These are phyloP conservation scores for Ageneiosus marmoratus DNA, from an alignment of 2,113 vertebrate species.

Conservation along the genomic window DNA sequence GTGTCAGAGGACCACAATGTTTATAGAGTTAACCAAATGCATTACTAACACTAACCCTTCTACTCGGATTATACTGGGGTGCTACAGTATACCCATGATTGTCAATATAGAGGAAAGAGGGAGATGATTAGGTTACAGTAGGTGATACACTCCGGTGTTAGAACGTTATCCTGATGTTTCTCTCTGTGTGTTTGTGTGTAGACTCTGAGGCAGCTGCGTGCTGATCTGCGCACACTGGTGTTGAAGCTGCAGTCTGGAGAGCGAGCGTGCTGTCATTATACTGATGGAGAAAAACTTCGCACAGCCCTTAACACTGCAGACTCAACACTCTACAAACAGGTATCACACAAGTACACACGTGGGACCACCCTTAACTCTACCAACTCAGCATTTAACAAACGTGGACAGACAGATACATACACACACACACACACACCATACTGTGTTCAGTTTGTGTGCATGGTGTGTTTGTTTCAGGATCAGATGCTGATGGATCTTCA, in stretches of 20 bases:
- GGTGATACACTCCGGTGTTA: background rate
- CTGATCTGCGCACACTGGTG: slow-evolving; percentile 80
- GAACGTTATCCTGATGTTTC: background rate
- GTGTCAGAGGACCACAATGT: background rate
- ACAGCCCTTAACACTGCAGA: slow-evolving; percentile 79
- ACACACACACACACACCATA: slow-evolving; percentile 6
- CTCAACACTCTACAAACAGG: slow-evolving; percentile 87
- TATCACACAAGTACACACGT: slow-evolving; percentile 52
- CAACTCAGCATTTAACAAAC: slow-evolving; percentile 84
- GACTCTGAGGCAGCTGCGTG: slow-evolving; percentile 84
- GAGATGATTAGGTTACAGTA: background rate
- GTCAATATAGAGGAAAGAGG: background rate
- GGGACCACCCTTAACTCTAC: slow-evolving; percentile 75
- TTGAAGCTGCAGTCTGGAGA: slow-evolving; percentile 84
- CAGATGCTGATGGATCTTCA: slow-evolving; percentile 91
- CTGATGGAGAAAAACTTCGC: slow-evolving; percentile 84
- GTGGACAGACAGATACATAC: slow-evolving; percentile 67
- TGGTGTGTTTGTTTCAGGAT: slow-evolving; percentile 74
- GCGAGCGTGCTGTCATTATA: slow-evolving; percentile 90
- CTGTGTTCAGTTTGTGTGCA: slow-evolving; percentile 3
- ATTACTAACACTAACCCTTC: background rate
- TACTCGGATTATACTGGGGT: background rate
- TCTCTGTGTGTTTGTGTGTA: slow-evolving; percentile 55
- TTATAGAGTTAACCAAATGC: background rate
- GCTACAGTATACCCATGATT: background rate